Base-by-base conservation (phyloP, 1,140 invertebrate species). In the Antheraea mylitta region DNA sequence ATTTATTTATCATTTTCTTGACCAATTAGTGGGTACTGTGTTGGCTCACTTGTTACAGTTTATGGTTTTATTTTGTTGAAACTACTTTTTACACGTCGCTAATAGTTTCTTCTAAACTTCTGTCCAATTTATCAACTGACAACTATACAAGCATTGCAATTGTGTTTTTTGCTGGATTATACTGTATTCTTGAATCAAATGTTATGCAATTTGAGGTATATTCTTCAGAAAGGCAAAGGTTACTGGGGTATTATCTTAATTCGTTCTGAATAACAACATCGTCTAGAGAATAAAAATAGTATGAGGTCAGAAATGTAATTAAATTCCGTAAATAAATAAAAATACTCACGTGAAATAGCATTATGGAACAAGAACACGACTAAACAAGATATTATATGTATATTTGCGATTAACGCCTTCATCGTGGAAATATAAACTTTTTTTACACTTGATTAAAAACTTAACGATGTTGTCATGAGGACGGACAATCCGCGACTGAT, bases 401-500 rank as follows among this genome's bases (percentile, higher is more conserved):
- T 66, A 19, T 64, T 72, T 18, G 62, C 58, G 13, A 36, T 62
- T 19, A 60, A 64, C 18, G n/a, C 67, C 48, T 69, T 74, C 73
- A 74, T 74, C 42, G 18, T 71, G 22, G 22, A 2, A 30, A 66
- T 36, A 61, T 22, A 61, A 61, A 67, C 69, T 60, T 42, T 66
- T 58, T 66, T 36, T n/a, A 19, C 59, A 18, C 48, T 22, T 18
- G 19, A 66, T 18, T 58, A 59, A 66, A 66, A 0, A n/a, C 36
- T 66, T 18, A 61, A 63, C 72, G 70, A 48, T 64, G 75, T 70
- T 58, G 70, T 62, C 63, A 64, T 22, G 69, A 64, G 71, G 72
- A 69, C 69, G 69, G 70, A 63, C 72, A 67, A 70, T 67, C 66
- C 63, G 48, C 73, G 70, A 81, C 77, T 78, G 79, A 78, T 72